Evolutionary conservation across 2,797 vertebrate species (phyloP).

Genomic region (Poecile montanus): DNA sequence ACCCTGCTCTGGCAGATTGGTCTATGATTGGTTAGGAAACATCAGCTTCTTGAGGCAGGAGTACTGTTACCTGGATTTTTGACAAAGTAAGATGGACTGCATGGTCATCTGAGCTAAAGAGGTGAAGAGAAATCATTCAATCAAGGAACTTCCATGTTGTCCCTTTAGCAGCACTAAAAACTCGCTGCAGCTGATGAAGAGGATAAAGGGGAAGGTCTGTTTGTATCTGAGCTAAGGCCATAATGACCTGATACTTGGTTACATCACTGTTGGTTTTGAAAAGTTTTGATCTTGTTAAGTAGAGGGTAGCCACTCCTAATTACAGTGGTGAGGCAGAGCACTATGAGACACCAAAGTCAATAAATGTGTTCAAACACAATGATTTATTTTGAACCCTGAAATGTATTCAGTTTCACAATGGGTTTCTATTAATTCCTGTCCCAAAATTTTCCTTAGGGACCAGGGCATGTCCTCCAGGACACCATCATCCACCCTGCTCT

Average conservation of each 20-base stretch:
- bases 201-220: background rate
- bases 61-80: background rate
- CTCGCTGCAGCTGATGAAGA: background rate
- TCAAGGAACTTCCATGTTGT: background rate
- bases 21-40: background rate
- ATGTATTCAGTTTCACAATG: background rate
- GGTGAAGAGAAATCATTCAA: background rate
- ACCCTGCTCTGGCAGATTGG: slow-evolving; percentile 78
- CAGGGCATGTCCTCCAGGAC: background rate
- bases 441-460: background rate
- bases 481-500: background rate
- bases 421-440: background rate
- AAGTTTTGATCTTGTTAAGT: background rate
- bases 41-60: background rate
- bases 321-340: background rate
- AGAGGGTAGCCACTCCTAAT: background rate
- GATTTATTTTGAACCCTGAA: slow-evolving; percentile 11
- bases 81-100: background rate
- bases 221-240: background rate
- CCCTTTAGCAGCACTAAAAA: background rate
- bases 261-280: background rate
- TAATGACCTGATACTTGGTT: background rate
- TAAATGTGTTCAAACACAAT: background rate
- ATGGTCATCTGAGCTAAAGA: background rate
- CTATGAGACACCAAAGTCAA: background rate